A percentile compares a stretch with the other conserved stretches of the same genome.
These are phyloP conservation scores for Euplagia quadripunctaria DNA, from an alignment of 2,888 invertebrate species.

Conservation along the genomic window DNA sequence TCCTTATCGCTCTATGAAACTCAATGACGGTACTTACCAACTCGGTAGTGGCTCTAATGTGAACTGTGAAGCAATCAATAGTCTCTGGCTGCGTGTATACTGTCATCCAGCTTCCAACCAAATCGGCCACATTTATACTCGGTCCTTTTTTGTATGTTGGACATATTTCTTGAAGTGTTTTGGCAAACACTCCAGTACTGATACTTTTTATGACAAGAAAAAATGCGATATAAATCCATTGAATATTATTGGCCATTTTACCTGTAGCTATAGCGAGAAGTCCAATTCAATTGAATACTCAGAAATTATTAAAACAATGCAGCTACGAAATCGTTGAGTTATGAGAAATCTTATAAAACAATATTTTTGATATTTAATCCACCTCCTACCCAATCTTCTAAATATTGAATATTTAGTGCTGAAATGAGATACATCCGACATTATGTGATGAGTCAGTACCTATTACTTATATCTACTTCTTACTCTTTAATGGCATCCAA, in stretches of 20 bases:
- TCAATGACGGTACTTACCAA: constrained; percentile 44
- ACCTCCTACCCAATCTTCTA: background rate
- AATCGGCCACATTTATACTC: constrained; percentile 46
- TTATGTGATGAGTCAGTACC: background rate
- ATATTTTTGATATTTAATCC: constrained; percentile 8
- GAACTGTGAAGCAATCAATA: constrained; percentile 57
- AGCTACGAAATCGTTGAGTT: background rate
- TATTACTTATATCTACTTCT: background rate
- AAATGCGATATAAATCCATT: constrained; percentile 6
- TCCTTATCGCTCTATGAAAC: background rate
- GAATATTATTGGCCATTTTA: background rate
- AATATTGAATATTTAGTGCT: constrained; percentile 9
- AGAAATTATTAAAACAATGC: constrained; percentile 1
- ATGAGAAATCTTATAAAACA: background rate
- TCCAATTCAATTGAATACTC: background rate
- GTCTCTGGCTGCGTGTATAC: constrained; percentile 59
- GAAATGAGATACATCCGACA: background rate
- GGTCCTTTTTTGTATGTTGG: constrained; percentile 45
- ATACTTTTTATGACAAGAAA: background rate
- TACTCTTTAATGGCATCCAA: background rate
- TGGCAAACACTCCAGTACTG: constrained; percentile 8
- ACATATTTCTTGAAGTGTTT: constrained; percentile 35
- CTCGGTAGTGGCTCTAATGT: constrained; percentile 58
- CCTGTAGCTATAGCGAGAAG: background rate
- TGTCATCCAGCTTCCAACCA: constrained; percentile 62